phyloP scores from a whole-genome alignment of 1,140 invertebrate genomes.

The Sinella curviseta region DNA sequence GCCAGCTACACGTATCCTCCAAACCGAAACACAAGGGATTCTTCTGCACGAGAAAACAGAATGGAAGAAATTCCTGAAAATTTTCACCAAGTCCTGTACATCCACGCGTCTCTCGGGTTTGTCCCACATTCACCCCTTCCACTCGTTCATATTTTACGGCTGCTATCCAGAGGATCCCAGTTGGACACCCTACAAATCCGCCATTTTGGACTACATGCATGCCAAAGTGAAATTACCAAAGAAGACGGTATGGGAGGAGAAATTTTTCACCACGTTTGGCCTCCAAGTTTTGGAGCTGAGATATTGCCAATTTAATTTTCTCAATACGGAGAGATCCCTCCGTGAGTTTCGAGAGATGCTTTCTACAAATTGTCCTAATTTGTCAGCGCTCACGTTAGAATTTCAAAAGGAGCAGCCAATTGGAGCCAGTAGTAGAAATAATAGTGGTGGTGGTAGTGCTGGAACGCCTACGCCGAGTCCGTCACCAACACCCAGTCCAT shows the following conservation, averaged over 20 bases:
- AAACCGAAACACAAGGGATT: constrained; percentile 6
- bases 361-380: constrained; percentile 16
- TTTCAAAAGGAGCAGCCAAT: neutral
- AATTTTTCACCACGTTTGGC: constrained; percentile 19
- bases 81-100: constrained; percentile 22
- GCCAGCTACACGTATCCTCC: neutral
- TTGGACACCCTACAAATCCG: constrained; percentile 13
- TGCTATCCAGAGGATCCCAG: constrained; percentile 15
- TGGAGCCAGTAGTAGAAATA: no score
- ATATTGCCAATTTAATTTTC: constrained; percentile 20
- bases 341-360: constrained; percentile 26
- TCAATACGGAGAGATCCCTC: constrained; percentile 18
- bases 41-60: constrained; percentile 30
- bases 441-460: neutral
- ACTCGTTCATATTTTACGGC: constrained; percentile 13
- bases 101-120: neutral
- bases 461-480: neutral
- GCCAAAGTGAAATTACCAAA: constrained; percentile 18
- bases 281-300: constrained; percentile 19
- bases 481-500: neutral
- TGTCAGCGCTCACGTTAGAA: neutral
- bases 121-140: constrained; percentile 15
- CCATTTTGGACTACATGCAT: constrained; percentile 27
- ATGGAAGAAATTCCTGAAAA: constrained; percentile 35
- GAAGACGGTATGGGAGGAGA: constrained; percentile 21